Evolutionary conservation across 2,888 invertebrate genomes (phyloP).

Genomic region (Drosophila aldrichi): DNA sequence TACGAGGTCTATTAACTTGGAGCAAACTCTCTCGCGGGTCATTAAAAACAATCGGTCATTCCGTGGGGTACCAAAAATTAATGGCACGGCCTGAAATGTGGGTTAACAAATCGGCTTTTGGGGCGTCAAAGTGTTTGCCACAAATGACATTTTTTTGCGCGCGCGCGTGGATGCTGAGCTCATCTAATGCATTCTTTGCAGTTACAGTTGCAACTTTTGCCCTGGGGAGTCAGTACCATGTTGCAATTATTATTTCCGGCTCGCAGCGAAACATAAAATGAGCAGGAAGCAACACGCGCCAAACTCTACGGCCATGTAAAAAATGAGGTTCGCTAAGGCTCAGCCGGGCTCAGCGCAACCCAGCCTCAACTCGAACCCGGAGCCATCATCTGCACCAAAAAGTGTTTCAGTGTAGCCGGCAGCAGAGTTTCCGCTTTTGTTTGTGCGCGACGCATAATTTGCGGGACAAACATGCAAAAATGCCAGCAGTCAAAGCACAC

Average conservation of each 20-base stretch:
- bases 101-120: constrained; percentile 1
- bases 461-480: constrained; percentile 79
- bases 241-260: constrained; percentile 79
- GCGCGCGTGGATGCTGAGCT: constrained; percentile 43
- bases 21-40: not conserved
- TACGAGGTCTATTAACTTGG: too few relatives aligned
- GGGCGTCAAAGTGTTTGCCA: constrained; percentile 4
- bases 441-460: constrained; percentile 79
- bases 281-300: constrained; percentile 69
- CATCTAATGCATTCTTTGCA: constrained; percentile 57
- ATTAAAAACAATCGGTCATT: constrained; percentile 14
- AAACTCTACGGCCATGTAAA: constrained; percentile 50
- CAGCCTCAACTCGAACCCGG: constrained; percentile 43
- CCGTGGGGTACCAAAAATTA: constrained; percentile 4
- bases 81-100: constrained; percentile 6
- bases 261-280: constrained; percentile 76
- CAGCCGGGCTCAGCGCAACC: not conserved
- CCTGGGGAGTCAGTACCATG: constrained; percentile 64
- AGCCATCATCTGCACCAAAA: constrained; percentile 52
- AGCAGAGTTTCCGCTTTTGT: constrained; percentile 71
- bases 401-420: constrained; percentile 48
- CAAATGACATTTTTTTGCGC: constrained; percentile 45
- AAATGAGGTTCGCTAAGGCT: constrained; percentile 18
- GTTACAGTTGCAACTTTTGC: constrained; percentile 8
- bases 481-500: constrained; percentile 67